These are phyloP conservation scores for Sebastes nivosus DNA, from an alignment of 2,797 vertebrate genomes.

Conservation along the genomic window DNA sequence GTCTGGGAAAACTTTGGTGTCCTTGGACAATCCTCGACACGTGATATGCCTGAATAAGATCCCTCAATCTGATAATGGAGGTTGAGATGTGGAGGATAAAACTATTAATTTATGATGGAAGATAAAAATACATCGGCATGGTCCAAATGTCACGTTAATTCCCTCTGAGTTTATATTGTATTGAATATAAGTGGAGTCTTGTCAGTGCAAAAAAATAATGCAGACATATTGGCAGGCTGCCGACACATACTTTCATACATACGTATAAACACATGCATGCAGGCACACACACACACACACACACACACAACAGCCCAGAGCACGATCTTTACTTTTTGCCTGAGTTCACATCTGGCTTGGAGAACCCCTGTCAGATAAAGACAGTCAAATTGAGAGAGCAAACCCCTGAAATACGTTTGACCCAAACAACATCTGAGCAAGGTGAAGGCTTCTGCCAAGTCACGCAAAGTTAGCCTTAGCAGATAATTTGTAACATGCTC, in stretches of 20 bases:
- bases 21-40: conserved; percentile 15
- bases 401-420: conserved; percentile 82
- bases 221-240: conserved; percentile 57
- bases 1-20: conserved; percentile 43
- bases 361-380: conserved; percentile 79
- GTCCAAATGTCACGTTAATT: conserved; percentile 49
- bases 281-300: conserved; percentile 33
- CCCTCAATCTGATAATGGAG: conserved; percentile 32
- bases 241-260: conserved; percentile 26
- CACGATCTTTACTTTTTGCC: conserved; percentile 64
- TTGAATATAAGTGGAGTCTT: conserved; percentile 49
- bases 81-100: conserved; percentile 41
- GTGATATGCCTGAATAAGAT: conserved; percentile 29
- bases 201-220: conserved; percentile 28
- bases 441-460: conserved; percentile 86
- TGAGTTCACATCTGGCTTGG: conserved; percentile 83
- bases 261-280: conserved; percentile 13
- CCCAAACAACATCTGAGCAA: conserved; percentile 84
- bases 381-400: conserved; percentile 79
- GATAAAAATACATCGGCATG: conserved; percentile 34
- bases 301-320: neutral
- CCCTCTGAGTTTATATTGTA: conserved; percentile 36
- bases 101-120: conserved; percentile 36
- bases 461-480: conserved; percentile 86
- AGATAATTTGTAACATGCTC: conserved; percentile 86